Conservation (phyloP, 2,888 invertebrate genomes). For the Apoderus coryli region DNA sequence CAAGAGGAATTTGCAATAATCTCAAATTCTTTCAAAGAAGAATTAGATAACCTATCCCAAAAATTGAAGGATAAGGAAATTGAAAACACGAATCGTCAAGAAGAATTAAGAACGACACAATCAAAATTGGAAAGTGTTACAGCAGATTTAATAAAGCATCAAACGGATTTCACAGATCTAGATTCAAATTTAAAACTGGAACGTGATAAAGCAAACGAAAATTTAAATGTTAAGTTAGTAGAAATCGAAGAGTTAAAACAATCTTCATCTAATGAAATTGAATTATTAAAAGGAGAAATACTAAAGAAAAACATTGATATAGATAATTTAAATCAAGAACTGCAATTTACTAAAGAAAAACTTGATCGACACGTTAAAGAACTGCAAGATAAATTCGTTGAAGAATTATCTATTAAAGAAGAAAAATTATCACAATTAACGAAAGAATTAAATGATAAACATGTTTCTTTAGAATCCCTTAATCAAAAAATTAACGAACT, state of each 20-base stretch:
- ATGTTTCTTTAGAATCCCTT: too few species aligned
- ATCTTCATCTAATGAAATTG: slow-evolving; percentile 17
- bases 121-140: slow-evolving; percentile 21
- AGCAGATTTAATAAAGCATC: slow-evolving; percentile 27
- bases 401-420: slow-evolving; percentile 13
- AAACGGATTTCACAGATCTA: slow-evolving; percentile 22
- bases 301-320: slow-evolving; percentile 9
- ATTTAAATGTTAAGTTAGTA: slow-evolving; percentile 19
- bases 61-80: slow-evolving; percentile 18
- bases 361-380: slow-evolving; percentile 9
- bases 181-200: slow-evolving; percentile 23
- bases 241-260: slow-evolving; percentile 20
- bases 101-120: too few species aligned
- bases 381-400: slow-evolving; percentile 11
- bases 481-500: too few species aligned
- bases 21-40: too few species aligned
- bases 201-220: slow-evolving; percentile 22
- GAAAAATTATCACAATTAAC: slow-evolving; percentile 12
- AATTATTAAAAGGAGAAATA: slow-evolving; percentile 14
- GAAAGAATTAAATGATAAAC: too few species aligned
- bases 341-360: slow-evolving; percentile 10
- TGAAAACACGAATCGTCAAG: slow-evolving; percentile 24
- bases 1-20: slow-evolving; percentile 11
- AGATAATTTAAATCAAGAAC: slow-evolving; percentile 16
- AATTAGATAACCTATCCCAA: slow-evolving; percentile 14